Evolutionary conservation across 2,797 vertebrate genomes (phyloP).

Genomic region (Tympanoctomys barrerae): DNA sequence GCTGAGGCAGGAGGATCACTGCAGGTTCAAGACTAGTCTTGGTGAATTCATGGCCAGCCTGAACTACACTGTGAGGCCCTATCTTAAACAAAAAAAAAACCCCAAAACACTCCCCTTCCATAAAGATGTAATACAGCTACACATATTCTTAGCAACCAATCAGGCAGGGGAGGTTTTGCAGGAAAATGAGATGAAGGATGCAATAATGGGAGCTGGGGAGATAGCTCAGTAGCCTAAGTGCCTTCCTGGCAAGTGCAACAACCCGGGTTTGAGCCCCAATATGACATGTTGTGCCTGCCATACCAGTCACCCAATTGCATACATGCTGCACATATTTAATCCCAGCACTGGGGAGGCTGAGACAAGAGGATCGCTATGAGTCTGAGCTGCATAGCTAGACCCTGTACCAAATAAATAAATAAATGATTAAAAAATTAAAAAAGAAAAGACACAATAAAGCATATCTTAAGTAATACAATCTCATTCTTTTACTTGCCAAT

Average conservation of each 20-base stretch:
- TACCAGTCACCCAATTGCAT: too few species aligned
- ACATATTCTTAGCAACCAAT: not conserved
- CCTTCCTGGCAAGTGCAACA: too few species aligned
- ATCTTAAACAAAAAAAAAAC: not conserved
- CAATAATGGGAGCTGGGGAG: not conserved
- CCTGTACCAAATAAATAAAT: too few species aligned
- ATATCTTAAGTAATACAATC: conserved; percentile 3
- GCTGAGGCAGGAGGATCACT: not conserved
- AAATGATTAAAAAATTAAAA: not conserved
- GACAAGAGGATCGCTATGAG: too few species aligned
- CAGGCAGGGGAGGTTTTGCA: not conserved
- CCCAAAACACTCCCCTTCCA: not conserved
- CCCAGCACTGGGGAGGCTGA: too few species aligned
- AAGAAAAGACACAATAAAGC: conserved; percentile 13
- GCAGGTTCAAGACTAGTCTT: not conserved
- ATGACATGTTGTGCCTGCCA: too few species aligned
- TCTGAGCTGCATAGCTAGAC: too few species aligned
- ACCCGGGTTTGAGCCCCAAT: too few species aligned
- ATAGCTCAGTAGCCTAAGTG: too few species aligned
- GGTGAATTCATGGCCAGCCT: not conserved
- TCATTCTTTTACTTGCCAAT: not conserved
- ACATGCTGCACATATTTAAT: too few species aligned
- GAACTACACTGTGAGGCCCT: not conserved
- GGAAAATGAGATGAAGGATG: conserved; percentile 42
- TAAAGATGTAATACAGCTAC: not conserved